These are phyloP conservation scores for Schizothorax lantsangensis DNA, from an alignment of 2,797 vertebrate genomes.

Conservation along the genomic window DNA sequence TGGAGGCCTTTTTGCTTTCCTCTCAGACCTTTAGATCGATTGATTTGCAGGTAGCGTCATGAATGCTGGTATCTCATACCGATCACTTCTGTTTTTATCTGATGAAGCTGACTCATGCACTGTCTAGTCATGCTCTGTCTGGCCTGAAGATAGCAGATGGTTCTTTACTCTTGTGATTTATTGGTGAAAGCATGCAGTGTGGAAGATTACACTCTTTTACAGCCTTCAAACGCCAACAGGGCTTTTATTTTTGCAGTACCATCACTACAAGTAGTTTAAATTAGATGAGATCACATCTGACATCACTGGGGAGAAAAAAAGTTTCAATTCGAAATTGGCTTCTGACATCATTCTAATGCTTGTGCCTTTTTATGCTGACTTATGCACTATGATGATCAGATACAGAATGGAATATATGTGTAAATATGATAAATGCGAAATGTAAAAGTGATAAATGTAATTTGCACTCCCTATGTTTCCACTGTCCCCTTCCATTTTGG, in stretches of 20 bases:
- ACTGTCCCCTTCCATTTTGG: neutral
- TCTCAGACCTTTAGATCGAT: neutral
- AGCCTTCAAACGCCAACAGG: neutral
- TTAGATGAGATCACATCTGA: constrained; percentile 20
- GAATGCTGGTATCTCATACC: constrained; percentile 6
- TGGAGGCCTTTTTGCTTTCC: neutral
- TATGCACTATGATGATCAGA: neutral
- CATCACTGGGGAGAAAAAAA: neutral
- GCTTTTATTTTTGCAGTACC: neutral
- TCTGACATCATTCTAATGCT: constrained; percentile 11
- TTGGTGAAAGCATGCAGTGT: neutral
- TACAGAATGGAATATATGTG: neutral
- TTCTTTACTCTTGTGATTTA: neutral
- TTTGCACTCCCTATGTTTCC: too few relatives aligned
- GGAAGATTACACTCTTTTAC: neutral
- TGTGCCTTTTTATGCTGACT: neutral
- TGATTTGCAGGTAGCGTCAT: neutral
- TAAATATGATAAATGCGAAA: neutral
- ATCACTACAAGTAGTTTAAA: neutral
- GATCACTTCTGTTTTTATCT: neutral
- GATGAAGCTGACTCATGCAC: constrained; percentile 6
- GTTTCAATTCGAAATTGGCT: neutral
- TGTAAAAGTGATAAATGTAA: neutral
- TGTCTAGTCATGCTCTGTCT: constrained; percentile 6
- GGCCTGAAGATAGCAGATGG: neutral